Percentiles rank a stretch among this genome's conserved stretches.
Evolutionary conservation across 2,113 vertebrate genomes (phyloP).

Genomic region (Tyrannus savana): DNA sequence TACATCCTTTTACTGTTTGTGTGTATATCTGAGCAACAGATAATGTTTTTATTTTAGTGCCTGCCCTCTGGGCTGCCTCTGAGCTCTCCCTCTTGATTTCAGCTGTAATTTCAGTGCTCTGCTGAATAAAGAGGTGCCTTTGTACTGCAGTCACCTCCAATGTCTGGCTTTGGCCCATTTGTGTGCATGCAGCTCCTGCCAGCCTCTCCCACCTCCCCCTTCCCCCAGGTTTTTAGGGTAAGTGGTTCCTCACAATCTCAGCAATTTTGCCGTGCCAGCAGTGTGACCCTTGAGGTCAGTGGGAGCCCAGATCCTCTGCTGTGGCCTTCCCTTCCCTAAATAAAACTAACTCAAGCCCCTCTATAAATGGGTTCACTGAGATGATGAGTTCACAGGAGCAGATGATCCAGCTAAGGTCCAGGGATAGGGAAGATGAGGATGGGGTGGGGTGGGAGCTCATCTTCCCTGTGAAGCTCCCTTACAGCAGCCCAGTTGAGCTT

Average conservation of each 20-base stretch:
- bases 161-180: background rate
- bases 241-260: background rate
- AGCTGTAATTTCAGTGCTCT: accelerated
- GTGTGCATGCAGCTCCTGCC: background rate
- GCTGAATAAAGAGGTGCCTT: background rate
- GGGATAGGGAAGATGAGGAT: background rate
- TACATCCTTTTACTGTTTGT: background rate
- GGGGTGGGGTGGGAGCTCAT: background rate
- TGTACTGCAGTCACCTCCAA: background rate
- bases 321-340: background rate
- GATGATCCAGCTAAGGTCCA: accelerated
- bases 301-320: background rate
- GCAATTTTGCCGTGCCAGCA: background rate
- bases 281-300: background rate
- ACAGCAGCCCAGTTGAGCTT: background rate
- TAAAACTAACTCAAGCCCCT: background rate
- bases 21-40: accelerated
- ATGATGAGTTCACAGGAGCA: background rate
- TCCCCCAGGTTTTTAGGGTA: accelerated
- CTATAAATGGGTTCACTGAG: accelerated
- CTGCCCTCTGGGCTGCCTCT: background rate
- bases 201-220: background rate
- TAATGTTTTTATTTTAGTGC: accelerated
- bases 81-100: accelerated
- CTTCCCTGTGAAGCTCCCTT: background rate